These are phyloP conservation scores for Ianthella basta DNA, from an alignment of 37 sponge, comb jelly and placozoan species.

Conservation along the genomic window DNA sequence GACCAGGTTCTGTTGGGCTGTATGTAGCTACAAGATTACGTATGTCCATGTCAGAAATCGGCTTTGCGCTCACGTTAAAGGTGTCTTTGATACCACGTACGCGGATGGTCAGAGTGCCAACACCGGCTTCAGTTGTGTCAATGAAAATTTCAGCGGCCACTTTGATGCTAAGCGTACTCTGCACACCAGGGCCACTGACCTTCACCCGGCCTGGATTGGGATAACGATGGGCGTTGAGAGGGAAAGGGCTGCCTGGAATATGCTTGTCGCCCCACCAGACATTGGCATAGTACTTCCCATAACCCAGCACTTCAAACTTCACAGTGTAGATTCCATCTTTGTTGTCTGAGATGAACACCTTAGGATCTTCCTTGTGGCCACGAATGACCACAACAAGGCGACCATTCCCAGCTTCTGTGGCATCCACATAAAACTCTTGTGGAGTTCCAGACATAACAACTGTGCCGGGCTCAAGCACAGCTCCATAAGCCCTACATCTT, in stretches of 20 bases:
- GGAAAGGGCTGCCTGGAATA: conserved; percentile 88
- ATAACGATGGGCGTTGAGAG: conserved; percentile 65
- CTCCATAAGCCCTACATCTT: conserved; percentile 74
- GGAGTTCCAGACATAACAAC: conserved; percentile 69
- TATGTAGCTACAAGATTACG: conserved; percentile 67
- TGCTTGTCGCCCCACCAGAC: conserved; percentile 80
- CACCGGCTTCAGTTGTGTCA: conserved; percentile 52
- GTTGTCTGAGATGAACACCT: conserved; percentile 75
- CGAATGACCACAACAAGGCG: conserved; percentile 64
- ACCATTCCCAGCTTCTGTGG: conserved; percentile 82
- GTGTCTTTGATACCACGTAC: conserved; percentile 51
- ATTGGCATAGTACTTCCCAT: conserved; percentile 78
- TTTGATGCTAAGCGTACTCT: conserved; percentile 41
- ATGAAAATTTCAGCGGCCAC: conserved; percentile 58
- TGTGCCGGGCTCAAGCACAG: conserved; percentile 56
- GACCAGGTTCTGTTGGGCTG: conserved; percentile 67
- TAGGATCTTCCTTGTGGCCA: conserved; percentile 64
- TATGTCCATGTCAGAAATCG: conserved; percentile 41
- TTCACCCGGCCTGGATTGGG: conserved; percentile 86
- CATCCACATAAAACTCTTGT: conserved; percentile 74
- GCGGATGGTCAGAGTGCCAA: conserved; percentile 40
- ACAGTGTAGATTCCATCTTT: conserved; percentile 66
- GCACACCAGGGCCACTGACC: conserved; percentile 81
- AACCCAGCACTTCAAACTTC: conserved; percentile 77
- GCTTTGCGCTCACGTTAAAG: conserved; percentile 64